phyloP scores from a whole-genome alignment of 2,888 invertebrate genomes.

The Trisateles emortualis region DNA sequence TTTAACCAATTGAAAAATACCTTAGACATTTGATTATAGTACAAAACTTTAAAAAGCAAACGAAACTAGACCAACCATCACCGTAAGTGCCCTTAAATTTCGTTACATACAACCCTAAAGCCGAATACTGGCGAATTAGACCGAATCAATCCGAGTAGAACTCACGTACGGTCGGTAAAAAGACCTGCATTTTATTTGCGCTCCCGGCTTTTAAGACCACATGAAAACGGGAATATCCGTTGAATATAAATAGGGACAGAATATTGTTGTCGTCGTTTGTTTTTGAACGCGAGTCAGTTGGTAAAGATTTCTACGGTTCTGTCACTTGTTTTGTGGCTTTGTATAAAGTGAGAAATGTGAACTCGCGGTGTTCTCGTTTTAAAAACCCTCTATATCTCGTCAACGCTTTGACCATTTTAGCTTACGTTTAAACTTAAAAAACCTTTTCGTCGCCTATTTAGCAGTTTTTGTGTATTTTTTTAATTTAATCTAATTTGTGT shows the following conservation, averaged over 20 bases:
- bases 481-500: too few relatives aligned
- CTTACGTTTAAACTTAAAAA: too few relatives aligned
- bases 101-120: slow-evolving; percentile 32
- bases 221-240: slow-evolving; percentile 18
- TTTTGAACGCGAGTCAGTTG: slow-evolving; percentile 4
- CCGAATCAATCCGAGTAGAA: slow-evolving; percentile 37
- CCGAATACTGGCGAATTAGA: slow-evolving; percentile 43
- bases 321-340: slow-evolving; percentile 13
- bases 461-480: too few relatives aligned
- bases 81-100: slow-evolving; percentile 46
- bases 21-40: slow-evolving; percentile 23
- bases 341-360: background rate
- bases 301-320: background rate
- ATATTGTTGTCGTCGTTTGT: slow-evolving; percentile 31
- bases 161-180: slow-evolving; percentile 41
- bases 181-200: slow-evolving; percentile 33
- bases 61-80: slow-evolving; percentile 39
- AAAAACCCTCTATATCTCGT: too few relatives aligned
- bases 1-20: slow-evolving; percentile 8
- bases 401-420: too few relatives aligned
- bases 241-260: slow-evolving; percentile 38
- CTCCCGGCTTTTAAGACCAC: slow-evolving; percentile 22
- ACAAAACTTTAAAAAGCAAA: slow-evolving; percentile 29
- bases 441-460: too few relatives aligned
- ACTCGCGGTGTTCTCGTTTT: too few relatives aligned